These are phyloP conservation scores for Florisuga fusca DNA, from an alignment of 2,797 vertebrate species.

Conservation along the genomic window DNA sequence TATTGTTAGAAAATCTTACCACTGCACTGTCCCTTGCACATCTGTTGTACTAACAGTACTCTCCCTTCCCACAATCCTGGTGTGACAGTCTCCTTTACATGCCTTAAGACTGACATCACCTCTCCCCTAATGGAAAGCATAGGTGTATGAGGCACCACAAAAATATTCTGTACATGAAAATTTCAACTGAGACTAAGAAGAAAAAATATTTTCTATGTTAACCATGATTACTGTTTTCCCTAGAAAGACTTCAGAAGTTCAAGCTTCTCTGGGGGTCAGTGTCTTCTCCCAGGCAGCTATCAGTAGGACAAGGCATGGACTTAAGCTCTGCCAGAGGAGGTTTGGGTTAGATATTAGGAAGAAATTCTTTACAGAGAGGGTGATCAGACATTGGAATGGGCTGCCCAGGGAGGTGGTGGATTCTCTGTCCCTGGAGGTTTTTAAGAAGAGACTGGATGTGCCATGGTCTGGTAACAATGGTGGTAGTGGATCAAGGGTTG, in stretches of 20 bases:
- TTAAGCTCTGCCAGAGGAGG: too few relatives aligned
- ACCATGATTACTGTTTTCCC: background rate
- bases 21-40: background rate
- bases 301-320: too few relatives aligned
- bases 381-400: too few relatives aligned
- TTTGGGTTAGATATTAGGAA: too few relatives aligned
- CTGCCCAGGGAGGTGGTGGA: too few relatives aligned
- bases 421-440: too few relatives aligned
- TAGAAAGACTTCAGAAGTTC: background rate
- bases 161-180: background rate
- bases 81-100: background rate
- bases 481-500: too few relatives aligned
- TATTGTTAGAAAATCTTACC: background rate
- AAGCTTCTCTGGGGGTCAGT: background rate
- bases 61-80: accelerated
- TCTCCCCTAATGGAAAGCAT: background rate
- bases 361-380: too few relatives aligned
- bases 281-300: too few relatives aligned
- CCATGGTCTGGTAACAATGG: too few relatives aligned
- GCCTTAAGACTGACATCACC: background rate
- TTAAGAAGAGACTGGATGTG: too few relatives aligned
- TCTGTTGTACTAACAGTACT: background rate
- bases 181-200: background rate
- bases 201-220: background rate
- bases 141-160: background rate